Conservation (phyloP, 2,888 invertebrate species). For the Dichetophora obliterata region DNA sequence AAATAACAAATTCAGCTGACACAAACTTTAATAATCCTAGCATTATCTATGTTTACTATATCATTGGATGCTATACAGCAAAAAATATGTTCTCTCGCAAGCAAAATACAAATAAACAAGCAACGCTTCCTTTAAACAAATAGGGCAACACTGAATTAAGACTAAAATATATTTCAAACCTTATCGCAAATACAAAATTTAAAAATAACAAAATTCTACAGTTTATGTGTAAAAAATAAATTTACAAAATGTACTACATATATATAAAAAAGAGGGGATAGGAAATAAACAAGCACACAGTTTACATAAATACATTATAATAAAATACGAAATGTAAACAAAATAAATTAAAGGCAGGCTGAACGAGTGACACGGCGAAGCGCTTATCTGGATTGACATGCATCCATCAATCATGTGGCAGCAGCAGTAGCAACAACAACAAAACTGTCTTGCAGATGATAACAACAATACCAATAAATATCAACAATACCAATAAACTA, state of each 20-base stretch:
- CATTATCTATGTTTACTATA: too few relatives aligned
- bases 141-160: background rate
- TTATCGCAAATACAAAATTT: conserved; percentile 6
- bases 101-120: background rate
- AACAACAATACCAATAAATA: background rate
- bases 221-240: background rate
- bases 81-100: background rate
- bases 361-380: background rate
- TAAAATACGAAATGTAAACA: conserved; percentile 15
- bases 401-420: conserved; percentile 32
- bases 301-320: background rate
- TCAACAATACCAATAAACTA: background rate
- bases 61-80: too few relatives aligned
- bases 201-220: conserved; percentile 12
- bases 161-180: background rate
- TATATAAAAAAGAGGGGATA: background rate
- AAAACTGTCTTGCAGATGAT: background rate
- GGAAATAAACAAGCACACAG: background rate
- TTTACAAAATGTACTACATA: background rate
- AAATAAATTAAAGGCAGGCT: conserved; percentile 10
- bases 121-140: background rate
- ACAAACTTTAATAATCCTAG: too few relatives aligned
- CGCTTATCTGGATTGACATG: conserved; percentile 38
- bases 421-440: conserved; percentile 1
- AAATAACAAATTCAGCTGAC: too few relatives aligned